These are phyloP conservation scores for Phrynosoma blainvillii DNA, from an alignment of 2,113 vertebrate genomes.

Conservation along the genomic window DNA sequence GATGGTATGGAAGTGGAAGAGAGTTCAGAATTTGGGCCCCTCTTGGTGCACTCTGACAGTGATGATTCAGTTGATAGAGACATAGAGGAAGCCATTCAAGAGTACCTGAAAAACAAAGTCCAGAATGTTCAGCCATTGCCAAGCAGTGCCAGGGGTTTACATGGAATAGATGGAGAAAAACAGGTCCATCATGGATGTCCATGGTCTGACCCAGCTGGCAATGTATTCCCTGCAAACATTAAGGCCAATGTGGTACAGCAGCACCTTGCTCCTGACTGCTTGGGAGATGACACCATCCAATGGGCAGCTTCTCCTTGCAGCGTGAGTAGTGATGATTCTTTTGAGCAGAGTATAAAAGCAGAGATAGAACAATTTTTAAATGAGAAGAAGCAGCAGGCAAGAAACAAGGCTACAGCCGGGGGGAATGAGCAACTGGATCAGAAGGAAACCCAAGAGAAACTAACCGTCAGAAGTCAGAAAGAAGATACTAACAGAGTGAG, in stretches of 20 bases:
- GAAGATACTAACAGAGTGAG: constrained; percentile 47
- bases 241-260: constrained; percentile 44
- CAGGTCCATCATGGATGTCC: constrained; percentile 50
- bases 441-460: neutral
- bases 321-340: constrained; percentile 81
- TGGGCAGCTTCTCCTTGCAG: constrained; percentile 78
- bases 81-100: constrained; percentile 95
- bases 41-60: constrained; percentile 85
- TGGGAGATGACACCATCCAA: constrained; percentile 14
- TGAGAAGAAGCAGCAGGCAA: constrained; percentile 75
- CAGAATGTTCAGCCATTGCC: constrained; percentile 32
- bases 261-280: constrained; percentile 39
- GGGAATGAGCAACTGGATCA: neutral
- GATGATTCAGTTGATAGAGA: constrained; percentile 93
- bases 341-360: constrained; percentile 80
- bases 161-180: neutral
- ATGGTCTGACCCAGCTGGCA: neutral
- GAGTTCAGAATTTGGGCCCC: constrained; percentile 25
- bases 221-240: constrained; percentile 47
- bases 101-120: constrained; percentile 90
- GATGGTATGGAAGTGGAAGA: constrained; percentile 54
- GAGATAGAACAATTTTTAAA: constrained; percentile 82
- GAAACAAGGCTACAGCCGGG: neutral
- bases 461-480: constrained; percentile 63
- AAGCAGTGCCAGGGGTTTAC: constrained; percentile 31